Percentiles rank a stretch among this genome's conserved stretches.
Evolutionary conservation across 1,140 invertebrate species (phyloP).

Genomic region (Atopsyche davidsoni): DNA sequence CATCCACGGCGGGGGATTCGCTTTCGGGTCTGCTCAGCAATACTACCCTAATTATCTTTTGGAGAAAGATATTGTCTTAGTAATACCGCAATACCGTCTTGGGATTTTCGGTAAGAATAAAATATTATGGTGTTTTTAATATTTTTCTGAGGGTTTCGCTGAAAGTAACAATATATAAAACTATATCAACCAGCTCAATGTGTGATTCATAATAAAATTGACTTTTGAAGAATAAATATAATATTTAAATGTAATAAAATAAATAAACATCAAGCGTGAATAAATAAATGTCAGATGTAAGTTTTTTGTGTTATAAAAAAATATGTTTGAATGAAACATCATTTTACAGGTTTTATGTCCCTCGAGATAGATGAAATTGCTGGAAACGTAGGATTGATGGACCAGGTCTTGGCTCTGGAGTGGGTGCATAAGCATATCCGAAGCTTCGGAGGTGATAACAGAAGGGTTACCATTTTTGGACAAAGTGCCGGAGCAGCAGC

Average conservation of each 20-base stretch:
- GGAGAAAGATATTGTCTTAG: conserved; percentile 19
- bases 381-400: conserved; percentile 28
- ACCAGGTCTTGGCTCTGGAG: conserved; percentile 24
- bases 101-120: conserved; percentile 18
- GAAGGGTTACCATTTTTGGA: conserved; percentile 27
- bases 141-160: too few relatives aligned
- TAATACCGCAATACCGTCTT: conserved; percentile 19
- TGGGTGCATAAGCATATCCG: conserved; percentile 30
- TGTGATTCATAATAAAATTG: too few relatives aligned
- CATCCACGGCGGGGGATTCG: conserved; percentile 21
- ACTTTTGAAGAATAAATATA: too few relatives aligned
- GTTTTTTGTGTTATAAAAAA: too few relatives aligned
- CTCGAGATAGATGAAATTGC: conserved; percentile 18
- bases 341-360: conserved; percentile 20
- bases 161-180: too few relatives aligned
- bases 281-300: too few relatives aligned
- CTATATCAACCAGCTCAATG: too few relatives aligned
- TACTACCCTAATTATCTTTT: conserved; percentile 18
- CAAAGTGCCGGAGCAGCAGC: conserved; percentile 29
- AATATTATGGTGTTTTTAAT: too few relatives aligned
- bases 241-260: too few relatives aligned
- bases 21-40: conserved; percentile 1
- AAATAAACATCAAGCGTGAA: too few relatives aligned
- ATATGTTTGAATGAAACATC: too few relatives aligned
- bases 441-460: conserved; percentile 29